Evolutionary conservation across 2,888 invertebrate genomes (phyloP), one percentile per base, ranked within the genome.

Genomic region (Mythimna loreyi): DNA sequence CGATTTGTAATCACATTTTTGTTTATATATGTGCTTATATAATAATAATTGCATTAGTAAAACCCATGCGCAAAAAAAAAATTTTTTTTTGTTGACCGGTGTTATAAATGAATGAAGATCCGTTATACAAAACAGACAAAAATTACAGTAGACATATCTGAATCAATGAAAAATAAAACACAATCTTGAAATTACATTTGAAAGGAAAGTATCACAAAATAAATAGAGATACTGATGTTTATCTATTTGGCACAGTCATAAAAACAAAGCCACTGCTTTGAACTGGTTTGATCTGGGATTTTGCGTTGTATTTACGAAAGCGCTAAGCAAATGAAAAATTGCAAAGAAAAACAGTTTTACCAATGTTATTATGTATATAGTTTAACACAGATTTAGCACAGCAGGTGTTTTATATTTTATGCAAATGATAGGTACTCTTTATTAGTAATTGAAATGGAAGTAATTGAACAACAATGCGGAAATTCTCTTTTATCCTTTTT

Each of bases 221-320:
- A 78, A 55, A 63, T 33, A 1, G 2, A 63, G 45, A 63, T 59
- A 71, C n/a, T 6, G 21, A 50, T 52, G 33, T 56, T 77, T 56
- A 75, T 78, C 63, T 77, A 75, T 72, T 43, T 72, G 57, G 74
- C 25, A 53, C 78, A 50, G 13, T 11, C 52, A 64, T 47, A 60
- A 64, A 78, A 78, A 63, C 56, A 52, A 49, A 49, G 19, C 0
- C 56, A 47, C 33, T 60, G 23, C 45, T 56, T 28, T 40, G 11
- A 77, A 55, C 57, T 53, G 23, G 33, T 53, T n/a, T n/a, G n/a
- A 58, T 62, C 21, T 55, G n/a, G 50, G 19, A 52, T 63, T 69
- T 45, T 64, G 65, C 72, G 78, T 33, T 23, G 47, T 19, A 59
- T 11, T 21, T 49, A 43, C 16, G 13, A 6, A 7, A 36, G 19